A percentile compares a stretch with the other conserved stretches of the same genome.
These are phyloP conservation scores for Xestoiulus laeticollis DNA, from an alignment of 2,888 invertebrate genomes.

Conservation along the genomic window DNA sequence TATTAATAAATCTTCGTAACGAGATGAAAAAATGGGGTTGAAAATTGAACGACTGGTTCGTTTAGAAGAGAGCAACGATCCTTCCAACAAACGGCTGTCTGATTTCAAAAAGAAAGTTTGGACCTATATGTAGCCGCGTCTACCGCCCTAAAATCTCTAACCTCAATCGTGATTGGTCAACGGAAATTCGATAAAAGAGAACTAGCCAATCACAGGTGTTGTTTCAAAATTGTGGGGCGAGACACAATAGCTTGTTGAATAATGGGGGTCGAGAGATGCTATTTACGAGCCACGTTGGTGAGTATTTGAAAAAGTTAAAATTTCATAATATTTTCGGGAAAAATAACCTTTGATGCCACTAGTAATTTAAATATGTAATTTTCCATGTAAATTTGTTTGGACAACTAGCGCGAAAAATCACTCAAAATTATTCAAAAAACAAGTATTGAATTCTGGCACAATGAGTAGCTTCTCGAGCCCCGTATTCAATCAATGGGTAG, in stretches of 20 bases:
- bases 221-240: neutral
- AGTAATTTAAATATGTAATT: neutral
- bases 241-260: neutral
- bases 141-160: neutral
- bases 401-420: too few species aligned
- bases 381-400: neutral
- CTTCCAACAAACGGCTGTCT: constrained; percentile 47
- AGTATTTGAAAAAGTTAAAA: neutral
- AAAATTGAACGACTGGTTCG: constrained; percentile 28
- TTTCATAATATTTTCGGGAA: neutral
- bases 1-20: constrained; percentile 8
- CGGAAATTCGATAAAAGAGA: neutral
- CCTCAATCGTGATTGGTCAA: neutral
- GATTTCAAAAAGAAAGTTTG: neutral
- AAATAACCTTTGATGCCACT: neutral
- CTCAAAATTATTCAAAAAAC: neutral
- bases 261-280: neutral
- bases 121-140: neutral
- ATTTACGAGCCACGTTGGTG: neutral
- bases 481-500: neutral
- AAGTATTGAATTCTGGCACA: neutral
- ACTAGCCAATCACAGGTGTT: neutral
- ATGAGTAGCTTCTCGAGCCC: neutral
- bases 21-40: neutral
- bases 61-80: constrained; percentile 32